Evolutionary conservation across 53 echinoderm and acorn worm genomes (phyloP).

Genomic region (Astropecten irregularis): DNA sequence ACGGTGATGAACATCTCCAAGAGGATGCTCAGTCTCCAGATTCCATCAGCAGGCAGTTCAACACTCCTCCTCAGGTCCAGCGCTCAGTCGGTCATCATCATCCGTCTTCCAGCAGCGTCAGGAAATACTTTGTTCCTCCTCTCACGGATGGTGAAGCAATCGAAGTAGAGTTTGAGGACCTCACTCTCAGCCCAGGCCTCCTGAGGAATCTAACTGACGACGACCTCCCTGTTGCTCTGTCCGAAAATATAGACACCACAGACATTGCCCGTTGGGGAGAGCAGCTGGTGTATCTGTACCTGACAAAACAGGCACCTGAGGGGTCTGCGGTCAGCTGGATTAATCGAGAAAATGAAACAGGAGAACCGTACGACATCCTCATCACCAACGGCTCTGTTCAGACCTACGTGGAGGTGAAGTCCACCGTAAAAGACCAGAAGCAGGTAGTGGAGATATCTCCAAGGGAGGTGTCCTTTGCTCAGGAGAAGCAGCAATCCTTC

Average conservation of each 20-base stretch:
- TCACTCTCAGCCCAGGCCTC: slow-evolving; percentile 13
- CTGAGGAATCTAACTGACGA: neutral
- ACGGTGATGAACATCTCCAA: neutral
- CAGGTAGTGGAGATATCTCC: slow-evolving; percentile 65
- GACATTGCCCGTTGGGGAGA: slow-evolving; percentile 65
- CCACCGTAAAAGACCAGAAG: slow-evolving; percentile 46
- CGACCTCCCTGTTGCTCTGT: neutral
- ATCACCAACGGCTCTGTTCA: neutral
- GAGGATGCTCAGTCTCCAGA: neutral
- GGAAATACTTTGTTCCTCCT: slow-evolving; percentile 13
- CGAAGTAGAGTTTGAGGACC: slow-evolving; percentile 60
- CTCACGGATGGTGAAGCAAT: slow-evolving; percentile 6
- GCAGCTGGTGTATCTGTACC: slow-evolving; percentile 60
- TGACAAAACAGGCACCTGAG: neutral
- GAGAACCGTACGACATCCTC: slow-evolving; percentile 63
- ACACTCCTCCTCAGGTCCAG: slow-evolving; percentile 43
- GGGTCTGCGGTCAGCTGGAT: slow-evolving; percentile 30
- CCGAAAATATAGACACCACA: slow-evolving; percentile 5
- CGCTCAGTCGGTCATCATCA: neutral
- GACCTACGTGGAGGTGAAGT: slow-evolving; percentile 66
- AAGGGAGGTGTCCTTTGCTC: slow-evolving; percentile 59
- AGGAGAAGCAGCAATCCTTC: slow-evolving; percentile 12
- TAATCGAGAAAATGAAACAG: slow-evolving; percentile 44
- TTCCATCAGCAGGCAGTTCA: neutral
- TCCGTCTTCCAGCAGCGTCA: slow-evolving; percentile 8